Evolutionary conservation across 2,797 vertebrate genomes (phyloP).

Genomic region (Pseudochromis fuscus): DNA sequence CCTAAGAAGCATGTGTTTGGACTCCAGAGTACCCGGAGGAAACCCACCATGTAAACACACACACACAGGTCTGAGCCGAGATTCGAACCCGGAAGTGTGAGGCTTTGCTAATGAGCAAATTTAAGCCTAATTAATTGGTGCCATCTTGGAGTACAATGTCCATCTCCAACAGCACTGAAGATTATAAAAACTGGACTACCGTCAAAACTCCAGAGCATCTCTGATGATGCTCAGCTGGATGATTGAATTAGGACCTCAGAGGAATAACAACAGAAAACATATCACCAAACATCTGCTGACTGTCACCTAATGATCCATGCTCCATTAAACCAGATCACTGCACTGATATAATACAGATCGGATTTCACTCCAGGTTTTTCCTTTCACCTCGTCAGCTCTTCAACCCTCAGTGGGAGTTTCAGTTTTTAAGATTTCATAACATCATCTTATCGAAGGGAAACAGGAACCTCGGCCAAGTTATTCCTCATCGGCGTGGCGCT

Average conservation of each 20-base stretch:
- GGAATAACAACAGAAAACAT: background rate
- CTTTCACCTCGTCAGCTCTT: conserved; percentile 40
- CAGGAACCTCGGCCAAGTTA: conserved; percentile 27
- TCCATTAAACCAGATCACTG: background rate
- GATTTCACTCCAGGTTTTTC: conserved; percentile 8
- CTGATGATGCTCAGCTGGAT: conserved; percentile 3
- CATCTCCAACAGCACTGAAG: background rate
- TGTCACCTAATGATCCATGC: conserved; percentile 15
- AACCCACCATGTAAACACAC: too few species aligned
- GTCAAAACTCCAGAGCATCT: background rate
- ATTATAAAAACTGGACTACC: background rate
- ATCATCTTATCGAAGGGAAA: conserved; percentile 33
- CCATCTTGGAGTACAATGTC: too few species aligned
- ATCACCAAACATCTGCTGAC: conserved; percentile 41
- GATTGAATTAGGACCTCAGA: conserved; percentile 2
- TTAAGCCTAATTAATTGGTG: too few species aligned
- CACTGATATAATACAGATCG: conserved; percentile 9
- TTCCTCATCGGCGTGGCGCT: conserved; percentile 8
- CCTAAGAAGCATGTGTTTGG: too few species aligned
- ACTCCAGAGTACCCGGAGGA: too few species aligned
- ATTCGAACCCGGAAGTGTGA: too few species aligned
- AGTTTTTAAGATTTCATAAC: conserved; percentile 41
- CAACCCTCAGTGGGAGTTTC: conserved; percentile 39
- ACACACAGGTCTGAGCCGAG: too few species aligned
- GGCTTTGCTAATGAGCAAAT: too few species aligned